Percentiles rank a stretch among this genome's conserved stretches.
Conservation (phyloP, 2,113 vertebrate genomes). For the Laticauda laticaudata region DNA sequence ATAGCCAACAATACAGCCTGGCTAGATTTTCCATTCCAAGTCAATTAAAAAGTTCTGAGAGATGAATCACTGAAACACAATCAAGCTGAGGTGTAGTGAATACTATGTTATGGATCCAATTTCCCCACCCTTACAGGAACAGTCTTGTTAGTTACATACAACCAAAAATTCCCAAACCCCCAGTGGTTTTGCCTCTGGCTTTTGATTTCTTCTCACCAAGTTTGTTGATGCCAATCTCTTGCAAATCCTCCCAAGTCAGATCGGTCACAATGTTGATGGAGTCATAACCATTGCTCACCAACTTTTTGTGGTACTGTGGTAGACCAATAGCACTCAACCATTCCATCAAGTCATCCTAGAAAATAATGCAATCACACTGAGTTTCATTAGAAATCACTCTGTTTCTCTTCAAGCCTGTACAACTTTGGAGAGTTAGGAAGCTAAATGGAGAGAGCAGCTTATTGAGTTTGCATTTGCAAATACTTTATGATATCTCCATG, state of each 20-base stretch:
- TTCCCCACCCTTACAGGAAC: neutral
- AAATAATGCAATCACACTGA: neutral
- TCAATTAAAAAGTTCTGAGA: neutral
- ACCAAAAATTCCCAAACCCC: neutral
- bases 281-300: constrained; percentile 91
- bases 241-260: constrained; percentile 93
- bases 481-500: neutral
- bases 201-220: constrained; percentile 77
- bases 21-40: neutral
- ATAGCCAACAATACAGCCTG: neutral
- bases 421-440: neutral
- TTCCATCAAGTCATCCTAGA: constrained; percentile 84
- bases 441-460: neutral
- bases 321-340: constrained; percentile 92
- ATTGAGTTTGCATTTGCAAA: neutral
- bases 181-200: fast-evolving
- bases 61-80: neutral
- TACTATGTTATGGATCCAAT: neutral
- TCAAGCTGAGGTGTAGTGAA: neutral
- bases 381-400: neutral
- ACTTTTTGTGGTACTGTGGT: constrained; percentile 90
- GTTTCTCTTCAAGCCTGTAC: neutral
- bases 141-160: neutral
- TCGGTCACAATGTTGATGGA: constrained; percentile 90
- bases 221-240: constrained; percentile 93